Evolutionary conservation across 2,888 invertebrate species (phyloP).

Genomic region (Andrena marginata): DNA sequence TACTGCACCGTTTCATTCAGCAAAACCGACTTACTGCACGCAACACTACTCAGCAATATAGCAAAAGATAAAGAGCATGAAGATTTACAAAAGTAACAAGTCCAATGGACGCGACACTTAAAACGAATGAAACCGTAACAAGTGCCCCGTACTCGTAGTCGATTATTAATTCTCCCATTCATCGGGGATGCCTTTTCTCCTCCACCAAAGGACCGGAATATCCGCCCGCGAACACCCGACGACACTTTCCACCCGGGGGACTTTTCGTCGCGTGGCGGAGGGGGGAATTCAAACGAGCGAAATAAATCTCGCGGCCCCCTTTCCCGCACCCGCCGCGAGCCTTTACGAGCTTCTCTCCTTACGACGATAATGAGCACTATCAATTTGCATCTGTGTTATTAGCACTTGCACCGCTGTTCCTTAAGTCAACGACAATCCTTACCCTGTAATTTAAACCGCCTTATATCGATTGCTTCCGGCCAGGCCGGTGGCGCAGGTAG

Average conservation of each 20-base stretch:
- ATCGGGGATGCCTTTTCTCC: background rate
- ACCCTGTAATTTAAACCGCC: constrained; percentile 57
- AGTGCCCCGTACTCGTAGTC: background rate
- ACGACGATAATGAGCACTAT: constrained; percentile 65
- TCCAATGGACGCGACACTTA: too few relatives aligned
- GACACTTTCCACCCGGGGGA: constrained; percentile 15
- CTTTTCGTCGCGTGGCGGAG: constrained; percentile 33
- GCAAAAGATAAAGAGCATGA: too few relatives aligned
- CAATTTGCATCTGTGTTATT: constrained; percentile 65
- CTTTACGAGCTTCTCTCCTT: constrained; percentile 50
- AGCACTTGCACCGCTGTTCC: constrained; percentile 52
- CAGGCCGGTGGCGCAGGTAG: constrained; percentile 31
- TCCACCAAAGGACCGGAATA: background rate
- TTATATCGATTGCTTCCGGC: constrained; percentile 64
- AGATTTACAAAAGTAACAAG: too few relatives aligned
- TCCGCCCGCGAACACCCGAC: background rate
- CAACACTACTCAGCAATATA: too few relatives aligned
- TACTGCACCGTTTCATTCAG: too few relatives aligned
- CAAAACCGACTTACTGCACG: too few relatives aligned
- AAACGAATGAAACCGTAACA: too few relatives aligned
- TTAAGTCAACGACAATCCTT: constrained; percentile 55
- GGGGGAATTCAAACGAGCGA: constrained; percentile 59
- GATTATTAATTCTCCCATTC: background rate
- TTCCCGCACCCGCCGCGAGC: constrained; percentile 24
- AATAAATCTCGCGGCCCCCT: constrained; percentile 58